phyloP scores from a whole-genome alignment of 1,140 invertebrate species.

The Caenorhabditis elegans region WBcel235 BX284605.5:11031001-11031500 shows the following conservation, averaged over 20 bases:
- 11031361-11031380: background rate
- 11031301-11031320: background rate
- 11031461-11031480: constrained; percentile 25
- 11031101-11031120: too few species aligned
- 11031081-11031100: too few species aligned
- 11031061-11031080: too few species aligned
- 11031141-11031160: too few species aligned
- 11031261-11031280: background rate
- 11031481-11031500: background rate
- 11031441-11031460: background rate
- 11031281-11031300: background rate
- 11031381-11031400: background rate
- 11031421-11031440: constrained; percentile 11
- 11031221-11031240: background rate
- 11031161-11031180: too few species aligned
- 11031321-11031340: background rate
- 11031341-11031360: constrained; percentile 25
- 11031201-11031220: background rate
- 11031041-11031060: too few species aligned
- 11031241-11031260: background rate
- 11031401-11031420: constrained; percentile 25
- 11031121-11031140: too few species aligned
- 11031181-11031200: too few species aligned
- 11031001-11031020: too few species aligned
- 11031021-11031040: too few species aligned